Evolutionary conservation across 2,797 vertebrate genomes (phyloP).

Genomic region (Silurus aristotelis): DNA sequence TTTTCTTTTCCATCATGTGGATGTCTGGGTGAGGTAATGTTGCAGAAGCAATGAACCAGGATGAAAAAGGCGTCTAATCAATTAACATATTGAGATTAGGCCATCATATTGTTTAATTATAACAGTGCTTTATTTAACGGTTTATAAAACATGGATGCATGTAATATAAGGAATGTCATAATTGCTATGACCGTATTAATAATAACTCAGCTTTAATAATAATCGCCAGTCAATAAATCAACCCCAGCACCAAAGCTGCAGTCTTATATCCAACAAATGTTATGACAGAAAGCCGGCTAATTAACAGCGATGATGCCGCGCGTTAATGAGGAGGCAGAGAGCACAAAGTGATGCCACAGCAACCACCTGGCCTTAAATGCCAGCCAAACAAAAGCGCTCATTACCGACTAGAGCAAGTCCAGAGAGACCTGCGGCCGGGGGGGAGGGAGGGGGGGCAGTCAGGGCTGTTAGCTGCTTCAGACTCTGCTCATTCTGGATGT

Average conservation of each 20-base stretch:
- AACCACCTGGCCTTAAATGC: slow-evolving; percentile 47
- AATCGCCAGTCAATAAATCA: slow-evolving; percentile 2
- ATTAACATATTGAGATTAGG: too few species aligned
- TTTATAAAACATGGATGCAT: not conserved
- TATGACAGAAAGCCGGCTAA: slow-evolving; percentile 34
- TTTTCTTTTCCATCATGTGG: too few species aligned
- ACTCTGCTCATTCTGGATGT: not conserved
- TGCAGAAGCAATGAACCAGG: too few species aligned
- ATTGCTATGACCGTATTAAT: not conserved
- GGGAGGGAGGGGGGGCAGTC: not conserved
- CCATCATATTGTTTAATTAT: not conserved
- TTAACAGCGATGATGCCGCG: slow-evolving; percentile 34
- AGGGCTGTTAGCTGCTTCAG: slow-evolving; percentile 17
- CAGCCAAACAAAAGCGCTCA: slow-evolving; percentile 46
- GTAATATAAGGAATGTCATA: not conserved
- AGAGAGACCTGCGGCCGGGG: slow-evolving; percentile 3
- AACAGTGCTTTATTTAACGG: not conserved
- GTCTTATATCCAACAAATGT: slow-evolving; percentile 11
- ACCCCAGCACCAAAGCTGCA: not conserved
- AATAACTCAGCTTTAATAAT: not conserved
- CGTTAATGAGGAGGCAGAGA: slow-evolving; percentile 20
- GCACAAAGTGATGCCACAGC: slow-evolving; percentile 39
- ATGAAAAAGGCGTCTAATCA: too few species aligned
- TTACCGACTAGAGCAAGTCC: slow-evolving; percentile 30
- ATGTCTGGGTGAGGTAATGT: too few species aligned